Evolutionary conservation across 2,797 vertebrate genomes (phyloP).

Genomic region (Poecilia gillii): DNA sequence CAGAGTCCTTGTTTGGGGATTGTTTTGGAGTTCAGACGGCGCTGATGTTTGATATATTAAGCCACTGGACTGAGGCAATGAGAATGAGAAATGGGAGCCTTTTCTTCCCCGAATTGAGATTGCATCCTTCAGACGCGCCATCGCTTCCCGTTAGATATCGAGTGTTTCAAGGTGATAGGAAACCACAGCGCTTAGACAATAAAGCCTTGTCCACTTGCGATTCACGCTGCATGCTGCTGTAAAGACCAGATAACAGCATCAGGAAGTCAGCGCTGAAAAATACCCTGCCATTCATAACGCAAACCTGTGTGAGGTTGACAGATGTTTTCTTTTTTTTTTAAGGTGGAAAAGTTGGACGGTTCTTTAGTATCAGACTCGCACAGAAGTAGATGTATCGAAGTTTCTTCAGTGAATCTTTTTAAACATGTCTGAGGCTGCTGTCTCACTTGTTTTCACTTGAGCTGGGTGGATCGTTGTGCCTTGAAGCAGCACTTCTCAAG

Average conservation of each 20-base stretch:
- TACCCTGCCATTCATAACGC: neutral
- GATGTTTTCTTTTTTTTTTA: neutral
- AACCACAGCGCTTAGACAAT: neutral
- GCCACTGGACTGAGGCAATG: neutral
- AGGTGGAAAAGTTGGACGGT: neutral
- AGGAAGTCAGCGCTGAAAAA: constrained; percentile 2
- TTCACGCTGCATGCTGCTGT: constrained; percentile 3
- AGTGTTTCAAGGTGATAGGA: neutral
- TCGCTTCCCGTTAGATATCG: neutral
- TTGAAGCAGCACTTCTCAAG: constrained; percentile 20
- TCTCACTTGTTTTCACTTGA: constrained; percentile 18
- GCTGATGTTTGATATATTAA: constrained; percentile 10
- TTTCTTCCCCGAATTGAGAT: neutral
- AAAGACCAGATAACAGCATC: neutral
- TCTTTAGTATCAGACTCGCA: neutral
- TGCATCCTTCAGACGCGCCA: neutral
- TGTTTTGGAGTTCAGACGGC: constrained; percentile 1
- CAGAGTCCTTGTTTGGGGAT: neutral
- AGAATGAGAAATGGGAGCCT: neutral
- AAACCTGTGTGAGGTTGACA: neutral
- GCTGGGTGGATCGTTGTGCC: constrained; percentile 14
- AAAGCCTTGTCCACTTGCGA: constrained; percentile 1
- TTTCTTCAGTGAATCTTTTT: neutral
- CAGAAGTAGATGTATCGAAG: neutral
- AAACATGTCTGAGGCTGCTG: neutral